These are phyloP conservation scores for Brachyrhaphis roseni DNA, from an alignment of 2,797 vertebrate species.

Conservation along the genomic window DNA sequence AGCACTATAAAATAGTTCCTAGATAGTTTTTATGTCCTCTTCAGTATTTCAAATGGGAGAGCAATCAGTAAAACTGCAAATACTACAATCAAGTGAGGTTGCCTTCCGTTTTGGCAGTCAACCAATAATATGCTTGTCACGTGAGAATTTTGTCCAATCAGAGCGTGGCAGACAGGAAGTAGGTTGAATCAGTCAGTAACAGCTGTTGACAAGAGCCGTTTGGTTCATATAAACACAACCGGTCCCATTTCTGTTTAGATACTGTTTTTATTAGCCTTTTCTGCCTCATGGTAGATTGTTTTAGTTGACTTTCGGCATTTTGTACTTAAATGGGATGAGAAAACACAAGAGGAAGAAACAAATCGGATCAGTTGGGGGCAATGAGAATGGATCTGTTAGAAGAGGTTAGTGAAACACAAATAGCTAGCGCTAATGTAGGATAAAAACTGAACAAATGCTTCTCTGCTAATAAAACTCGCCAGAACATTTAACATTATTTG, in stretches of 20 bases:
- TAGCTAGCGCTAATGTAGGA: not conserved
- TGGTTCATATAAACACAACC: not conserved
- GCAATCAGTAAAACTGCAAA: conserved; percentile 11
- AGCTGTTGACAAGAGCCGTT: conserved; percentile 23
- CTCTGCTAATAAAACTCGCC: not conserved
- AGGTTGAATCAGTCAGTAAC: conserved; percentile 17
- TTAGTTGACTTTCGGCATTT: not conserved
- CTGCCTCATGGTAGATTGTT: conserved; percentile 13
- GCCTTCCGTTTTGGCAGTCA: rapidly evolving
- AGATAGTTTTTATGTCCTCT: not conserved
- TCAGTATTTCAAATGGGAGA: not conserved
- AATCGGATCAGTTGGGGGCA: conserved; percentile 37
- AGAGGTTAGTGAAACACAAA: conserved; percentile 55
- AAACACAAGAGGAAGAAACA: conserved; percentile 63
- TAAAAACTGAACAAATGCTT: not conserved
- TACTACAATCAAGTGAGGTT: conserved; percentile 50
- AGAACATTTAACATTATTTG: too few relatives aligned
- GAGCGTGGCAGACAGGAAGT: rapidly evolving
- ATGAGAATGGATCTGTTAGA: conserved; percentile 47
- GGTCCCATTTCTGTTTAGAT: conserved; percentile 15
- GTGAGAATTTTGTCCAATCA: conserved; percentile 48
- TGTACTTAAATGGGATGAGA: conserved; percentile 59
- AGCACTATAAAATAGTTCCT: not conserved
- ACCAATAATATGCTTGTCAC: conserved; percentile 48
- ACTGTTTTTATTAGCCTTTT: not conserved